Percentiles rank a stretch among this genome's conserved stretches.
Conservation (phyloP, 1,140 invertebrate species). For the Orchesella cincta region DNA sequence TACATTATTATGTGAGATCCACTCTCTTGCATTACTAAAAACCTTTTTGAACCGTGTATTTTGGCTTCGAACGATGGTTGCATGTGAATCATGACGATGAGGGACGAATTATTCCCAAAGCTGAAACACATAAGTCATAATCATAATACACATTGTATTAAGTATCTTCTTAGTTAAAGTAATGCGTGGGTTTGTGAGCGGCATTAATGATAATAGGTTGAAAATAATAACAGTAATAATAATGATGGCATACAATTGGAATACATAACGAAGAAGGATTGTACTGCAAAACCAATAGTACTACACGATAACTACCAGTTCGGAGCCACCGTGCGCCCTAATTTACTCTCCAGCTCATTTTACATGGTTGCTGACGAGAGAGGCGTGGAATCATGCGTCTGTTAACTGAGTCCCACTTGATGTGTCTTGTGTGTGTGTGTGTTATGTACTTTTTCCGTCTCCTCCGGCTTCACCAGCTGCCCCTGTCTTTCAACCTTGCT, state of each 20-base stretch:
- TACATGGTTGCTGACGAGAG: slow-evolving; percentile 25
- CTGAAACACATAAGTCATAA: background rate
- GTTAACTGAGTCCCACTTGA: slow-evolving; percentile 25
- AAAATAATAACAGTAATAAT: slow-evolving; percentile 30
- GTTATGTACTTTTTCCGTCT: background rate
- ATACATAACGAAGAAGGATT: slow-evolving; percentile 4
- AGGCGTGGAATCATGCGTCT: slow-evolving; percentile 26
- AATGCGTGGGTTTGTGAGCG: slow-evolving; percentile 18
- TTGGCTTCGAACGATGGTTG: background rate
- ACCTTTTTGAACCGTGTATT: slow-evolving; percentile 1
- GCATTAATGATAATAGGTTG: slow-evolving; percentile 21
- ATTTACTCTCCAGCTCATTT: slow-evolving; percentile 27
- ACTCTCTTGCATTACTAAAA: slow-evolving; percentile 20
- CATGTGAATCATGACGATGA: background rate
- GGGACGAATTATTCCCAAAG: background rate
- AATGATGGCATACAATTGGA: slow-evolving; percentile 15
- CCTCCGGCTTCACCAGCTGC: background rate
- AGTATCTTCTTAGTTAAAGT: background rate
- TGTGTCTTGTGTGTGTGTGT: background rate
- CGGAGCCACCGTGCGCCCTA: slow-evolving; percentile 25
- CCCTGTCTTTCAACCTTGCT: background rate
- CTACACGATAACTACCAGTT: slow-evolving; percentile 18
- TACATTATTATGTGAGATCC: slow-evolving; percentile 17
- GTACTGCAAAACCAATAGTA: background rate
- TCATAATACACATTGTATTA: background rate